phyloP scores from a whole-genome alignment of 2,113 vertebrate species.

The Spheniscus mendiculus region DNA sequence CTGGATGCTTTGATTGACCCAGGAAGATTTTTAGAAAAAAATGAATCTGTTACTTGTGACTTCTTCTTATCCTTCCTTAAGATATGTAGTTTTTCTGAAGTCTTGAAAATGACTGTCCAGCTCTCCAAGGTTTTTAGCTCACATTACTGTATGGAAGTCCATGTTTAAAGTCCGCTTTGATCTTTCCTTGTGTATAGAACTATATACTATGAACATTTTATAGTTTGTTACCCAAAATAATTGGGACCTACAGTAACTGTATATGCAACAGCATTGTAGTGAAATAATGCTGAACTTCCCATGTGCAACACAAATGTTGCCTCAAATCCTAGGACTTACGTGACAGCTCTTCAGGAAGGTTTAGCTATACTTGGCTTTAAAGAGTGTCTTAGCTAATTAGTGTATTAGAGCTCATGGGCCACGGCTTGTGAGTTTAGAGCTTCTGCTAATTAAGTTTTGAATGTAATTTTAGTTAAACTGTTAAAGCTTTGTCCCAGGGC shows the following conservation, averaged over 20 bases:
- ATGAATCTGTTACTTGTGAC: accelerated
- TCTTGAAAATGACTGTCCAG: neutral
- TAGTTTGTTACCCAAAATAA: neutral
- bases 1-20: neutral
- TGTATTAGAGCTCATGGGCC: constrained; percentile 62
- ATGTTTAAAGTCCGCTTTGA: neutral
- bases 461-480: constrained; percentile 76
- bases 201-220: neutral
- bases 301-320: constrained; percentile 43
- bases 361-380: constrained; percentile 44
- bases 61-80: neutral
- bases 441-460: constrained; percentile 75
- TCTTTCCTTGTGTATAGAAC: neutral
- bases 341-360: constrained; percentile 48
- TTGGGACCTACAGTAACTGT: neutral
- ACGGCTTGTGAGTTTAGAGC: constrained; percentile 71
- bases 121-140: neutral
- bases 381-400: constrained; percentile 75
- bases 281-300: neutral
- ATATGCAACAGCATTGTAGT: neutral
- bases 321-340: neutral
- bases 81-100: neutral
- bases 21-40: neutral
- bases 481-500: constrained; percentile 70
- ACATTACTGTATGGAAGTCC: neutral